These are phyloP conservation scores for Aleiodes sp. DNA, from an alignment of 1,140 invertebrate genomes.

Conservation along the genomic window DNA sequence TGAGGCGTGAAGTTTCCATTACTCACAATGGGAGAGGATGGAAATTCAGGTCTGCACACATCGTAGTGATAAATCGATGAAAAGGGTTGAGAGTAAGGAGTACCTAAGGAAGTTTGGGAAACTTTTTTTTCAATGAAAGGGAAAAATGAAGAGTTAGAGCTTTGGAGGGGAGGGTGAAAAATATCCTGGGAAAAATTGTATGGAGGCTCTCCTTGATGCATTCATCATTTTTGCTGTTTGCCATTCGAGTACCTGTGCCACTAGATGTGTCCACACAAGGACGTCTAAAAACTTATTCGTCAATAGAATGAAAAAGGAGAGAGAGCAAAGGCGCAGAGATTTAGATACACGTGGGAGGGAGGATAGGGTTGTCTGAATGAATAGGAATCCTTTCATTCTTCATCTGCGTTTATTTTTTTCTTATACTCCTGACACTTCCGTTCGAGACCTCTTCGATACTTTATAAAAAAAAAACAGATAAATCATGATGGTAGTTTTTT, in stretches of 20 bases:
- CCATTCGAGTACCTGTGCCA: constrained; percentile 35
- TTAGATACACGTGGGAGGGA: constrained; percentile 16
- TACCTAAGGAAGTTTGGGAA: constrained; percentile 2
- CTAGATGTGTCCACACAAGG: constrained; percentile 11
- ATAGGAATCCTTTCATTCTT: constrained; percentile 26
- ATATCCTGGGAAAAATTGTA: constrained; percentile 18
- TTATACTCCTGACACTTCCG: background rate
- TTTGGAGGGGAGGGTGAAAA: background rate
- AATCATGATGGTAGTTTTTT: background rate
- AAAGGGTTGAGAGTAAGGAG: constrained; percentile 31
- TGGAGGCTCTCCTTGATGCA: background rate
- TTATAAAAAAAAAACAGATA: constrained; percentile 11
- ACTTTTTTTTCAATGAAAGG: background rate
- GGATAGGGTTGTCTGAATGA: constrained; percentile 37
- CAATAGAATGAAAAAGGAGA: constrained; percentile 5
- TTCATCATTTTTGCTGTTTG: constrained; percentile 36
- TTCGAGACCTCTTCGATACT: background rate
- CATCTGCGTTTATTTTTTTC: constrained; percentile 13
- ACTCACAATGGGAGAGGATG: constrained; percentile 18
- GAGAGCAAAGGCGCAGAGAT: background rate
- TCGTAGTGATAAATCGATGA: constrained; percentile 15
- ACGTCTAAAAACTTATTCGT: constrained; percentile 34
- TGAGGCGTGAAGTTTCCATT: constrained; percentile 44
- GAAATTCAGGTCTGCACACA: constrained; percentile 27
- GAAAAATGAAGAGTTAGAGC: background rate